Evolutionary conservation across 2,113 vertebrate genomes (phyloP).

Genomic region (Syngnathus floridae): DNA sequence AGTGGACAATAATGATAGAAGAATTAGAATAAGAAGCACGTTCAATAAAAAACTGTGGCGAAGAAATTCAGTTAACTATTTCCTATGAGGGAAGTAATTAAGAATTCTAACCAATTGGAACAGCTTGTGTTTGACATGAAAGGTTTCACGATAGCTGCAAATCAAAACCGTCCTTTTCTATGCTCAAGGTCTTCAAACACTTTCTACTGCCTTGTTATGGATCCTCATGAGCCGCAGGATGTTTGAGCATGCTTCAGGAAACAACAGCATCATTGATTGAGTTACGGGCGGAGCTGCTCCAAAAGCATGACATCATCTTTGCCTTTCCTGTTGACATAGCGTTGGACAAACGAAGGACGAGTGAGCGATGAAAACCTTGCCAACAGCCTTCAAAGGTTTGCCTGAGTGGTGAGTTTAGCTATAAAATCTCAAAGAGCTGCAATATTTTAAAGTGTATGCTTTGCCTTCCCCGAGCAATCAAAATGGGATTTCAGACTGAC

Average conservation of each 20-base stretch:
- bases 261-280: conserved; percentile 33
- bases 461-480: conserved; percentile 10
- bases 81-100: too few species aligned
- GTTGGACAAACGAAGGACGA: conserved; percentile 31
- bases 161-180: neutral
- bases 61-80: neutral
- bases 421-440: conserved; percentile 1
- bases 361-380: conserved; percentile 11
- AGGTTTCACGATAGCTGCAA: neutral
- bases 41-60: too few species aligned
- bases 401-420: neutral
- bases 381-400: conserved; percentile 9
- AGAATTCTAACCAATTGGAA: neutral
- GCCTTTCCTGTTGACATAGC: conserved; percentile 54
- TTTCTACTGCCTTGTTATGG: conserved; percentile 8
- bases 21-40: too few species aligned
- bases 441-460: conserved; percentile 4
- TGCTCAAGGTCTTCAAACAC: neutral
- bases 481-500: conserved; percentile 8
- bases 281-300: conserved; percentile 29
- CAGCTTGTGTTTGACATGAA: neutral
- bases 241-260: conserved; percentile 43
- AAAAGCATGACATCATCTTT: conserved; percentile 52
- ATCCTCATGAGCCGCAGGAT: conserved; percentile 10
- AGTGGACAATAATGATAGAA: neutral